A percentile compares a stretch with the other conserved stretches of the same genome.
Evolutionary conservation across 2,113 vertebrate species (phyloP).

Genomic region (rabbit (Oryctolagus cuniculus)): DNA sequence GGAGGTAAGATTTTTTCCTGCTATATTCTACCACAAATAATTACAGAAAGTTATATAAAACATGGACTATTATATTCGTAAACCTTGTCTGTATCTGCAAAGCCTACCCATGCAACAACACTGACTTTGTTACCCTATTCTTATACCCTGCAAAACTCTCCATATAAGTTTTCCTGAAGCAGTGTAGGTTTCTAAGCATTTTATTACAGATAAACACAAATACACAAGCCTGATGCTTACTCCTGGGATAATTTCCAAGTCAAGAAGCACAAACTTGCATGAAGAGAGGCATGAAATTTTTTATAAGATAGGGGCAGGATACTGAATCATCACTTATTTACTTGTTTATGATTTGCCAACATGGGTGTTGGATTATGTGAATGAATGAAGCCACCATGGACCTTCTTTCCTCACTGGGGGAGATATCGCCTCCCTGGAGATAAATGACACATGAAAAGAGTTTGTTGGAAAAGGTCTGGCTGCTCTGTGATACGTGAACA

Average conservation of each 20-base stretch:
- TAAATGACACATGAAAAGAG: not conserved
- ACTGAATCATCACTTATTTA: not conserved
- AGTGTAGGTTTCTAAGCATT: not conserved
- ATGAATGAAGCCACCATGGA: not conserved
- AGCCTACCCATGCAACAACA: not conserved
- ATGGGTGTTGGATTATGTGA: not conserved
- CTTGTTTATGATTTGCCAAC: not conserved
- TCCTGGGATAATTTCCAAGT: not conserved
- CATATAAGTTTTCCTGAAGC: not conserved
- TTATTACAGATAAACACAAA: not conserved
- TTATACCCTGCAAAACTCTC: not conserved
- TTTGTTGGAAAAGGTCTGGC: not conserved
- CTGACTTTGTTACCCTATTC: not conserved
- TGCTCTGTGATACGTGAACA: not conserved
- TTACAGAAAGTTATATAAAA: not conserved
- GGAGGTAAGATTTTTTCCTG: not conserved
- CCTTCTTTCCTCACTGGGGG: not conserved
- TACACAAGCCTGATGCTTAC: not conserved
- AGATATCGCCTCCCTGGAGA: not conserved
- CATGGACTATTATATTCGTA: not conserved
- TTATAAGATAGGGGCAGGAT: not conserved
- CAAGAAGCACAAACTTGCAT: not conserved
- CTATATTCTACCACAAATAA: not conserved
- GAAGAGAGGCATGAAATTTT: not conserved
- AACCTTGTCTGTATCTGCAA: not conserved